phyloP scores from a whole-genome alignment of 2,113 vertebrate genomes.

The Phalacrocorax aristotelis region DNA sequence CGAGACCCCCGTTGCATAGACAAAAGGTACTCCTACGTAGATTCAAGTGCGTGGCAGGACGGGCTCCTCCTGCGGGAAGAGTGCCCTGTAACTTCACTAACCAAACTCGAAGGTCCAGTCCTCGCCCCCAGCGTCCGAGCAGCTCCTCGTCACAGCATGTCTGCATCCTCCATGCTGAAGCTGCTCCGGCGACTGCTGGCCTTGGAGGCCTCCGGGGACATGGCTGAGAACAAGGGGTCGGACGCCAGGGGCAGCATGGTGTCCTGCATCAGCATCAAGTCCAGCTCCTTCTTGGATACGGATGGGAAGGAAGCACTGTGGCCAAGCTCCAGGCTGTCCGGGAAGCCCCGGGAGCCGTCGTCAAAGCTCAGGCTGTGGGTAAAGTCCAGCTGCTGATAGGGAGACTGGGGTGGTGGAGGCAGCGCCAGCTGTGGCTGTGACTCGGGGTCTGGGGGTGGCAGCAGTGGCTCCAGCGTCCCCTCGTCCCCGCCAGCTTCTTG shows the following conservation, averaged over 20 bases:
- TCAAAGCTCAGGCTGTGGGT: slow-evolving; percentile 87
- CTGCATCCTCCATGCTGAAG: slow-evolving; percentile 97
- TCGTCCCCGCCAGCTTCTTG: slow-evolving; percentile 85
- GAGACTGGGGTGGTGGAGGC: slow-evolving; percentile 74
- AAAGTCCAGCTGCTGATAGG: slow-evolving; percentile 87
- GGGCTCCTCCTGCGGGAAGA: not conserved
- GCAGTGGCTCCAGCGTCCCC: slow-evolving; percentile 65
- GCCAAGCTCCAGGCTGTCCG: slow-evolving; percentile 83
- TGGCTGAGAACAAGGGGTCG: slow-evolving; percentile 92
- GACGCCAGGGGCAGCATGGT: slow-evolving; percentile 88
- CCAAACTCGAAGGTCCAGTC: not conserved
- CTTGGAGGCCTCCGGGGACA: slow-evolving; percentile 93
- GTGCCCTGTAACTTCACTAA: not conserved
- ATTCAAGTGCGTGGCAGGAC: not conserved
- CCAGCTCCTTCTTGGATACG: slow-evolving; percentile 87
- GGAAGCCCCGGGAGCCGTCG: slow-evolving; percentile 79
- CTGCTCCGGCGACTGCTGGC: slow-evolving; percentile 97
- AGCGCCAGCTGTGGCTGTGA: slow-evolving; percentile 27
- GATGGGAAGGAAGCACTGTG: slow-evolving; percentile 79
- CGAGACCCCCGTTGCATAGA: slow-evolving; percentile 30
- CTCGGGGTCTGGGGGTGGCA: slow-evolving; percentile 68
- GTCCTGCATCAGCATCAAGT: slow-evolving; percentile 95
- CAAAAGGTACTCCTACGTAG: slow-evolving; percentile 18
- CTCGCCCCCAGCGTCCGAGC: not conserved
- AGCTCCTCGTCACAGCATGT: slow-evolving; percentile 85